Percentiles rank a stretch among this genome's conserved stretches.
These are phyloP conservation scores for Macaca mulatta DNA, from an alignment of 2,113 vertebrate species.

Conservation along the genomic window DNA sequence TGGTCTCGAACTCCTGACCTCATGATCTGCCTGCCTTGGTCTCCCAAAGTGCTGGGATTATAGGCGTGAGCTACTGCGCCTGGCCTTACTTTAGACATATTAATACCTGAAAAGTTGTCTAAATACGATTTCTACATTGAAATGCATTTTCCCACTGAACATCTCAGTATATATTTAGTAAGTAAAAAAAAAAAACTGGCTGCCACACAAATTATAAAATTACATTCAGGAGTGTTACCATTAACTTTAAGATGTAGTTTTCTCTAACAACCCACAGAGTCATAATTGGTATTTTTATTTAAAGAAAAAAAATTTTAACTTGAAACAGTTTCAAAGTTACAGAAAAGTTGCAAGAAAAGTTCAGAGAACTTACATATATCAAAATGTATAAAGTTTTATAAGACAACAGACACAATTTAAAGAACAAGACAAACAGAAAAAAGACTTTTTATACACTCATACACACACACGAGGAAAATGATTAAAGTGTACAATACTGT, in stretches of 20 bases:
- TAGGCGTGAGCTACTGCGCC: fast-evolving
- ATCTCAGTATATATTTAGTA: neutral
- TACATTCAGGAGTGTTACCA: neutral
- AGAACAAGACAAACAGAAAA: neutral
- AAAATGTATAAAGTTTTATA: neutral
- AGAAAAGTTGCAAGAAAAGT: neutral
- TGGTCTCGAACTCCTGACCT: too few species aligned
- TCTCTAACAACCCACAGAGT: neutral
- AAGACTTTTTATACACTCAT: neutral
- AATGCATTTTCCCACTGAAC: neutral
- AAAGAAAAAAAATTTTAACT: neutral
- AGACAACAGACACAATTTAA: neutral
- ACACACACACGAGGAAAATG: neutral
- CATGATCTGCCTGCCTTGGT: too few species aligned
- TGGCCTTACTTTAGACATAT: neutral
- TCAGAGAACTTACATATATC: neutral
- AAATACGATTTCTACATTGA: neutral
- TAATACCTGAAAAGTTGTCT: neutral
- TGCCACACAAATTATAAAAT: neutral
- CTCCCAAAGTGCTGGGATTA: too few species aligned
- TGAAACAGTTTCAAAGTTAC: neutral
- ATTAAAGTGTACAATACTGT: neutral
- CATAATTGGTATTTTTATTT: neutral
- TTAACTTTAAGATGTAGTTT: neutral
- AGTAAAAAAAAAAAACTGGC: neutral